Base-by-base conservation (phyloP, 2,797 vertebrate genomes). In the Uromys caudimaculatus region DNA sequence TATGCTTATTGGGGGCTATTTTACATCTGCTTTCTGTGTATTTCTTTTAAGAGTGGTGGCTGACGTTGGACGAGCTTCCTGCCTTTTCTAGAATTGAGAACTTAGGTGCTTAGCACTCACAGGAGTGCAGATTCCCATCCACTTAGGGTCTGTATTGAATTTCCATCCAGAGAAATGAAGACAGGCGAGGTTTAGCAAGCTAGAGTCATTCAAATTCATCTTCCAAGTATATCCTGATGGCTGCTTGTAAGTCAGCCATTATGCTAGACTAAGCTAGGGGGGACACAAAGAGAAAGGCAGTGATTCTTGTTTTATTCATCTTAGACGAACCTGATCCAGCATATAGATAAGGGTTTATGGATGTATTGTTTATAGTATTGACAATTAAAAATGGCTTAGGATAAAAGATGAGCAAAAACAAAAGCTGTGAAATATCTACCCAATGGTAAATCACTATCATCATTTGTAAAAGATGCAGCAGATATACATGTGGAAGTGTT, bases 331-430 rank as follows among this genome's bases (percentile, higher is more conserved):
- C 24, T 56, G 58, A 83, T 16, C 14, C 2, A 38, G 4, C 29
- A 60, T n/a, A 9, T 12, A 27, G 35, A 60, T 52, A 95, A 97
- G 73, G 89, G 27, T 82, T 94, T 41, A 76, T 52, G 50, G 35
- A 93, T 77, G 3, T 58, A 41, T 52, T 88, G 4, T 85, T 56
- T 62, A 92, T 77, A 92, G 54, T 23, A 95, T 56, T 83, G 35
- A 93, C 85, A 84, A 93, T 60, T 93, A 24, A 88, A 94, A 94
- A 50, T 94, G 47, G 92, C 24, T 89, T n/a, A 71, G 50, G 62
- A 27, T 78, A 91, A 81, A 38, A 97, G 41, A 23, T 7, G 67
- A 32, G 27, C 27, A 69, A 93, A 95, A 95, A 82, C 21, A 69
- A 92, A 5, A 44, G 91, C 29, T 38, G 47, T 38, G 35, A 82